Evolutionary conservation across 2,113 vertebrate genomes (phyloP), one percentile per base, ranked within the genome.

Genomic region (Silurus glanis): DNA sequence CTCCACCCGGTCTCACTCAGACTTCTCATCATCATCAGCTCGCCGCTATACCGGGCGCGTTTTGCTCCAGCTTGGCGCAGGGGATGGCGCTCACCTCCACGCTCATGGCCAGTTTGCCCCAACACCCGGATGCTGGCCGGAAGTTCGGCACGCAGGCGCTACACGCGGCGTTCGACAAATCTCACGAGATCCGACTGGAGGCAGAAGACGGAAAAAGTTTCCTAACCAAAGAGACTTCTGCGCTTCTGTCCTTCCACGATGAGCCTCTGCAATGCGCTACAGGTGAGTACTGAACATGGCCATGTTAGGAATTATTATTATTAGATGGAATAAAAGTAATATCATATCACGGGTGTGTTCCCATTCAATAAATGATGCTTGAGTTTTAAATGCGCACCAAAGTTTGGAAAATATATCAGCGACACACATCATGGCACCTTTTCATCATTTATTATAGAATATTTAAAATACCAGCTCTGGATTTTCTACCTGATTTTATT

Each of bases 51-150:
- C 97, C 97, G 92, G 90, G 95, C 86, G 94, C 96, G 66, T 98
- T 99, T 95, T 99, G 97, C 95, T 97, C 97, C 91, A 94, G 97
- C 91, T 92, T 98, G 93, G 96, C 97, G 2, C 97, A 97, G 92
- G 97, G 97, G 90, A 97, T 98, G 97, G 97, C 97, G 69, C 97
- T 98, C 92, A 97, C 97, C 91, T 98, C 97, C 91, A 97, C 96
- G 21, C 96, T 99, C 85, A 97, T 99, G 97, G 97, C 97, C 88
- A 95, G 96, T 47, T 94, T 98, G 88, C 97, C 95, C 25, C 97
- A 97, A 92, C 96, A 97, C 93, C 96, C 96, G 84, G 97, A 97
- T 47, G 95, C 96, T 66, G 94, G 94, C 89, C 90, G 97, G 86
- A 98, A 97, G 96, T 97, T 97, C 91, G 94, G 95, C 47, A 94